These are phyloP conservation scores for Cryptotermes secundus DNA, from an alignment of 1,140 invertebrate species.

Conservation along the genomic window DNA sequence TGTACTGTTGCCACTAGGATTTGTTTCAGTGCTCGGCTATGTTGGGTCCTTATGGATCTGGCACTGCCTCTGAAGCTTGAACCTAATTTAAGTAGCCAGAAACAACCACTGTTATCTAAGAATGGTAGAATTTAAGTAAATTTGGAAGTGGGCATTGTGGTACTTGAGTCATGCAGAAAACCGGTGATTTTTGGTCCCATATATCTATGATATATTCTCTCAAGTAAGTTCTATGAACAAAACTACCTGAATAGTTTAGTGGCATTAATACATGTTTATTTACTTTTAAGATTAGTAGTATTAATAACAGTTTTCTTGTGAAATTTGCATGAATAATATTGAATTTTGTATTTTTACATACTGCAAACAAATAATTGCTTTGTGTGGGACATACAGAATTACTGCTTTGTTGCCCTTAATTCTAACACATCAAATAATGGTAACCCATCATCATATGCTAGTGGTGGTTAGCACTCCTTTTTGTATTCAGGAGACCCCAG, in stretches of 20 bases:
- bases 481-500: too few relatives aligned
- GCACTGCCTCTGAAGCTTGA: not conserved
- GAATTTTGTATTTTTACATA: not conserved
- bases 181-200: slow-evolving; percentile 77
- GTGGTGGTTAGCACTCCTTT: too few relatives aligned
- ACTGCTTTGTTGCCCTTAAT: not conserved
- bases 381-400: not conserved
- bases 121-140: not conserved
- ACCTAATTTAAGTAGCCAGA: not conserved
- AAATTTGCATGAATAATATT: slow-evolving; percentile 1
- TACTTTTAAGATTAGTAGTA: not conserved
- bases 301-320: slow-evolving; percentile 20
- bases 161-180: slow-evolving; percentile 41
- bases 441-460: too few relatives aligned
- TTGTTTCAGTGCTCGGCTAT: not conserved
- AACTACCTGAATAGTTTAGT: slow-evolving; percentile 30
- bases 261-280: not conserved
- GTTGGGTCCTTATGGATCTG: slow-evolving; percentile 16
- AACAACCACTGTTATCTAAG: not conserved
- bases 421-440: not conserved
- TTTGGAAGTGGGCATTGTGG: not conserved
- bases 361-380: not conserved
- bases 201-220: slow-evolving; percentile 94
- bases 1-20: slow-evolving; percentile 1
- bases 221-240: slow-evolving; percentile 91